Percentiles rank a stretch among this genome's conserved stretches.
Conservation (phyloP, 1,140 invertebrate species). For the Anastatus disparis region DNA sequence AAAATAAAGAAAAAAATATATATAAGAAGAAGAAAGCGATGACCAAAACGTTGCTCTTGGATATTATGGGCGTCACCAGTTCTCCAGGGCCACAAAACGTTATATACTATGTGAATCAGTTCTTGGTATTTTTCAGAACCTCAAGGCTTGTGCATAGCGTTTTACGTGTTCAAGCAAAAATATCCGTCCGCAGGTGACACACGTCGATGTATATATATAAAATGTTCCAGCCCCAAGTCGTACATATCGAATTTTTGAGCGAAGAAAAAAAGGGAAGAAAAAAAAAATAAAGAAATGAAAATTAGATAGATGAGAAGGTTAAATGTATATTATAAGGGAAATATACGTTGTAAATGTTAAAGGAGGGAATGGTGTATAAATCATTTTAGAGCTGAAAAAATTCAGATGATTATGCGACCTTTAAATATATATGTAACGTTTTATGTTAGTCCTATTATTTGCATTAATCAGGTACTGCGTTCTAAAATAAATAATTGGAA, state of each 20-base stretch:
- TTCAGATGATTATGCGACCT: conserved; percentile 16
- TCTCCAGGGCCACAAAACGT: conserved; percentile 6
- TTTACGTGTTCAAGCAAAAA: conserved; percentile 27
- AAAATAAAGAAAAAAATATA: conserved; percentile 6
- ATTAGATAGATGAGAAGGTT: conserved; percentile 38
- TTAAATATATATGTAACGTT: conserved; percentile 5
- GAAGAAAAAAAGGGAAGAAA: conserved; percentile 23
- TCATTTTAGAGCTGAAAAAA: conserved; percentile 8
- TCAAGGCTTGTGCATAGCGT: conserved; percentile 13
- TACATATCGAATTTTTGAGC: background rate
- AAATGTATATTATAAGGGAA: background rate
- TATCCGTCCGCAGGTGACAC: conserved; percentile 33
- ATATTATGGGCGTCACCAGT: conserved; percentile 36
- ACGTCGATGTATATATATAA: background rate
- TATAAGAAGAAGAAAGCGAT: background rate
- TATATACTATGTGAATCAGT: background rate
- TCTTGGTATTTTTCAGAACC: conserved; percentile 27
- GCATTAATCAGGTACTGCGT: conserved; percentile 8
- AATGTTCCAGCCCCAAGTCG: no score
- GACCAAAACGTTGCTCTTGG: background rate
- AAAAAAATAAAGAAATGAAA: conserved; percentile 42
- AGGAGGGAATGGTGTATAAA: conserved; percentile 25
- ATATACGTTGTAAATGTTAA: background rate
- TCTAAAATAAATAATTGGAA: no score
- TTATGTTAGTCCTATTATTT: background rate